Evolutionary conservation across 2,888 invertebrate genomes (phyloP).

Genomic region (Polyommatus iphigenia): DNA sequence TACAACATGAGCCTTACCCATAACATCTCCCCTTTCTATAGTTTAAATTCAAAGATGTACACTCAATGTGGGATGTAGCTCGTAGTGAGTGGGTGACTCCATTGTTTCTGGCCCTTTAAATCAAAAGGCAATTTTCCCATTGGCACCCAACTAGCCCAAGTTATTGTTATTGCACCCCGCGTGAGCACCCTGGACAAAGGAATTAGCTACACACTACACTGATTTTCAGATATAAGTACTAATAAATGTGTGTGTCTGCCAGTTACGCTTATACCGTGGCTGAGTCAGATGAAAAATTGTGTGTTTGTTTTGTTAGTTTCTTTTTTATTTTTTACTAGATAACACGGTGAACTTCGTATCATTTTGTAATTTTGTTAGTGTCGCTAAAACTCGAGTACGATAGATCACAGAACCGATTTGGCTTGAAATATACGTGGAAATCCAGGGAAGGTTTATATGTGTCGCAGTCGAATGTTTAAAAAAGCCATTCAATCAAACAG

Average conservation of each 20-base stretch:
- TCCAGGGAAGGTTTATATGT: too few relatives aligned
- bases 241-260: too few relatives aligned
- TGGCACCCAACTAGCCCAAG: constrained; percentile 52
- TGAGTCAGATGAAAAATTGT: not conserved
- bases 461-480: too few relatives aligned
- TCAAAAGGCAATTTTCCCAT: constrained; percentile 60
- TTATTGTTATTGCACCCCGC: constrained; percentile 42
- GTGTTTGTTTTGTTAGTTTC: too few relatives aligned
- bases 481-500: too few relatives aligned
- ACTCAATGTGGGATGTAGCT: not conserved
- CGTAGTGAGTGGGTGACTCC: constrained; percentile 35
- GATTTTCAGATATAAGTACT: not conserved
- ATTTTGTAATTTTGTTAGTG: too few relatives aligned
- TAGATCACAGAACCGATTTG: too few relatives aligned
- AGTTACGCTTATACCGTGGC: not conserved
- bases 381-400: too few relatives aligned
- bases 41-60: not conserved
- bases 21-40: not conserved
- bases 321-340: too few relatives aligned
- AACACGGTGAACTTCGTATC: too few relatives aligned
- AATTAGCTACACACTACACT: constrained; percentile 34
- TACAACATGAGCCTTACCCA: too few relatives aligned
- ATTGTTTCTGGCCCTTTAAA: constrained; percentile 51
- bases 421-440: too few relatives aligned
- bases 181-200: constrained; percentile 39